Evolutionary conservation across 2,888 invertebrate genomes (phyloP).

Genomic region (Meandrusa payeni): DNA sequence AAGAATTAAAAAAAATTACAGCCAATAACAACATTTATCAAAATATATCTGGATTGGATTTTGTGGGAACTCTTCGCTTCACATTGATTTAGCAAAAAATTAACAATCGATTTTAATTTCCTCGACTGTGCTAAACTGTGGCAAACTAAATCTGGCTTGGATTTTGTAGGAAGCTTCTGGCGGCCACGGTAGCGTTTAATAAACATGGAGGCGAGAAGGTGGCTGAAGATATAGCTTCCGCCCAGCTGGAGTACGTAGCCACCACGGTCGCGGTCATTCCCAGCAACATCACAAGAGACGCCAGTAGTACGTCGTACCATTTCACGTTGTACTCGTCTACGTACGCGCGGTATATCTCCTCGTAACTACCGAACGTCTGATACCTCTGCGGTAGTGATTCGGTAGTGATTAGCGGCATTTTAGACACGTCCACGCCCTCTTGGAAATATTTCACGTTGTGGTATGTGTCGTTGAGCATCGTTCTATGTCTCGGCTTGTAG

Average conservation of each 20-base stretch:
- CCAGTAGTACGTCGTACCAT: conserved; percentile 75
- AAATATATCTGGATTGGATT: too few species aligned
- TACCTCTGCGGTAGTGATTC: conserved; percentile 45
- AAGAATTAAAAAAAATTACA: too few species aligned
- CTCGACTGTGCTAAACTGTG: too few species aligned
- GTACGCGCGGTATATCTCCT: conserved; percentile 35
- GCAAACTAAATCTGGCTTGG: conserved; percentile 5
- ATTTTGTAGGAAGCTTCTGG: conserved; percentile 51
- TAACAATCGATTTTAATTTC: too few species aligned
- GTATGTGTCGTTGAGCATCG: not conserved
- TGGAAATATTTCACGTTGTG: conserved; percentile 28
- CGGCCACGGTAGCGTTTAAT: conserved; percentile 80
- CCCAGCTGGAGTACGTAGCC: conserved; percentile 86
- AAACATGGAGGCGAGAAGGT: conserved; percentile 88
- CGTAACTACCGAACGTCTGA: conserved; percentile 49
- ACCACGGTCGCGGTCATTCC: conserved; percentile 84
- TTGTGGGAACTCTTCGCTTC: too few species aligned
- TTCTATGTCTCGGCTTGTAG: conserved; percentile 9
- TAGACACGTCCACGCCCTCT: conserved; percentile 36
- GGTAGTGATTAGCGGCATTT: conserved; percentile 45
- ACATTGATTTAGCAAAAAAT: too few species aligned
- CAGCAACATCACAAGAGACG: conserved; percentile 80
- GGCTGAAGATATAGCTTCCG: conserved; percentile 82
- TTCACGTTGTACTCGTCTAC: conserved; percentile 47
- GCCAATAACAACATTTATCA: too few species aligned